Evolutionary conservation across 2,888 invertebrate species (phyloP).

Genomic region (Leptinotarsa peninsularis): DNA sequence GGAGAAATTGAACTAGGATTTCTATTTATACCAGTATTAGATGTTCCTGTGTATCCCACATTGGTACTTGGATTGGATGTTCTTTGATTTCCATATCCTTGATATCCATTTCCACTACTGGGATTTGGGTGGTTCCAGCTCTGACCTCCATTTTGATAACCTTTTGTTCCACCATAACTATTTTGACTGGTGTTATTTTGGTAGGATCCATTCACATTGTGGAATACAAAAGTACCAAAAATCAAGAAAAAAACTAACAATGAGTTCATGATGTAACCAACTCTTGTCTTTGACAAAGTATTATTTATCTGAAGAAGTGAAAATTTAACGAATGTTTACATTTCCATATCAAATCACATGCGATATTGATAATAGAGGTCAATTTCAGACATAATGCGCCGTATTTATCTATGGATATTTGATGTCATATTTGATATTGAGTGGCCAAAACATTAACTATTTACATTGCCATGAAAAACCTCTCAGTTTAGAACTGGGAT

Average conservation of each 20-base stretch:
- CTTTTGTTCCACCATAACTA: background rate
- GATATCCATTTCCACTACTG: background rate
- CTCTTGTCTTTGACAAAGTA: background rate
- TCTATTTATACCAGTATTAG: background rate
- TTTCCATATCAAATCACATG: no score
- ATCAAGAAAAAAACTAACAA: background rate
- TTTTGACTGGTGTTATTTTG: background rate
- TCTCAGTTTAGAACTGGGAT: no score
- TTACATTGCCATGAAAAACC: no score
- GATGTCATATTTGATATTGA: no score
- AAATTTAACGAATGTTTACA: no score
- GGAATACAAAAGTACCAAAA: background rate
- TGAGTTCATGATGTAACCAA: constrained; percentile 1
- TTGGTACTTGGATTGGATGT: background rate
- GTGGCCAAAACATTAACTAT: no score
- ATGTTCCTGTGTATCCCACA: background rate
- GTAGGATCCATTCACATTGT: constrained; percentile 4
- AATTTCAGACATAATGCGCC: no score
- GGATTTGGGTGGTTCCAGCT: background rate
- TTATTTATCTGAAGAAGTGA: background rate
- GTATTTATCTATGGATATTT: no score
- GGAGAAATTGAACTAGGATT: background rate
- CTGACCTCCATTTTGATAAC: background rate
- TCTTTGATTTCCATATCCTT: background rate
- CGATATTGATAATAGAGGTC: background rate